Percentiles rank a stretch among this genome's conserved stretches.
Conservation (phyloP, 64 coral and sea anemone species). For the Trachythela sp. region DNA sequence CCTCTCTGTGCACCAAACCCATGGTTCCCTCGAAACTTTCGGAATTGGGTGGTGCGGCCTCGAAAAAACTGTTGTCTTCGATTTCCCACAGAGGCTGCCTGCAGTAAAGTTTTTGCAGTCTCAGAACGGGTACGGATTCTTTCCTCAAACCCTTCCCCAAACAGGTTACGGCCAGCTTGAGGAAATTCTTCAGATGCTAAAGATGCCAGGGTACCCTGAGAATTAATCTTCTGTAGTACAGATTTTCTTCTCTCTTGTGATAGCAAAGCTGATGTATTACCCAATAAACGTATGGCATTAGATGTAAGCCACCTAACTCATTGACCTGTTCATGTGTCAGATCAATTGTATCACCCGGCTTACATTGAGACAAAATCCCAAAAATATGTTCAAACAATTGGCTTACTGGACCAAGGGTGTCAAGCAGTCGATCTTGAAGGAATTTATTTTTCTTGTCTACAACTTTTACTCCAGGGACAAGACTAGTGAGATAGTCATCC, state of each 20-base stretch:
- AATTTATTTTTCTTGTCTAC: constrained; percentile 45
- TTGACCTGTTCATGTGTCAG: background rate
- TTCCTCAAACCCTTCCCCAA: background rate
- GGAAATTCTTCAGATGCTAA: no score
- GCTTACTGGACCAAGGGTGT: constrained; percentile 36
- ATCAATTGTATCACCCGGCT: background rate
- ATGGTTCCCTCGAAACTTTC: background rate
- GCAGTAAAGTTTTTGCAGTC: background rate
- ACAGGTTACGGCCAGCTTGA: background rate
- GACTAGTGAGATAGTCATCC: constrained; percentile 21
- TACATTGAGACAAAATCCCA: background rate
- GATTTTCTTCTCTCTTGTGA: background rate
- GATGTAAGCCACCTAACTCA: background rate
- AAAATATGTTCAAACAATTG: constrained; percentile 35
- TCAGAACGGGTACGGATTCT: no score
- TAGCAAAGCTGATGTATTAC: background rate
- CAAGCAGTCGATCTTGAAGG: constrained; percentile 50
- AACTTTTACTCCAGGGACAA: constrained; percentile 45
- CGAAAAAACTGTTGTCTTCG: background rate
- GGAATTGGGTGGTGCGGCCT: background rate
- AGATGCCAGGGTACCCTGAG: background rate
- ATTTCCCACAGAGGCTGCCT: background rate
- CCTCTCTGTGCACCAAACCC: background rate
- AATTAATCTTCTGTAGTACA: background rate
- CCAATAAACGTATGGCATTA: background rate